These are phyloP conservation scores for Pyrrhia umbra DNA, from an alignment of 2,888 invertebrate genomes.

Conservation along the genomic window DNA sequence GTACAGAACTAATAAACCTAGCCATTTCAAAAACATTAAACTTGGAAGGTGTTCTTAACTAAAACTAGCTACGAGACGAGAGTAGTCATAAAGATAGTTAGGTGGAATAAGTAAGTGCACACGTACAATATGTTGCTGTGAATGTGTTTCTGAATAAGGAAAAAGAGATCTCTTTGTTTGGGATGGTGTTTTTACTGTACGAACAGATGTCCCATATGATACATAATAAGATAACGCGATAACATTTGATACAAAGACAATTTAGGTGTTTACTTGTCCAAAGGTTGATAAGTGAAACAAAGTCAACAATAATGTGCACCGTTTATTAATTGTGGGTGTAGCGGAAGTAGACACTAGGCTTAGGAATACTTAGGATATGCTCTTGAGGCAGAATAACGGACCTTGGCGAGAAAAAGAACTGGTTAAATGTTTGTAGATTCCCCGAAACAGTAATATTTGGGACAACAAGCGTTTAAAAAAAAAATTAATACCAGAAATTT, in stretches of 20 bases:
- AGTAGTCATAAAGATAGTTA: slow-evolving; percentile 13
- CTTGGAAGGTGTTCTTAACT: neutral
- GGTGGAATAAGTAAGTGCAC: slow-evolving; percentile 14
- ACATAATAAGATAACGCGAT: slow-evolving; percentile 31
- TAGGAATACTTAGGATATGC: neutral
- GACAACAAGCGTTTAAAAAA: no score
- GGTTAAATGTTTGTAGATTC: neutral
- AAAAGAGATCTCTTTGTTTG: slow-evolving; percentile 34
- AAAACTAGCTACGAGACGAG: neutral
- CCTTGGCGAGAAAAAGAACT: neutral
- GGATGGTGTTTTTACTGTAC: slow-evolving; percentile 4
- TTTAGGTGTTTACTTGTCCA: slow-evolving; percentile 18
- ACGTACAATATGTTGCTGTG: slow-evolving; percentile 5
- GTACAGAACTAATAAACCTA: slow-evolving; percentile 34
- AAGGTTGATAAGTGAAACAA: neutral
- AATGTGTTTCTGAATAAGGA: slow-evolving; percentile 10
- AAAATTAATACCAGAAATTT: no score
- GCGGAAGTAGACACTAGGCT: slow-evolving; percentile 11
- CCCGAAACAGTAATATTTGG: neutral
- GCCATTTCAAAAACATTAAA: slow-evolving; percentile 27
- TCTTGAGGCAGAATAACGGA: neutral
- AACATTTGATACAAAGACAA: slow-evolving; percentile 6
- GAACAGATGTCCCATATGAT: slow-evolving; percentile 11
- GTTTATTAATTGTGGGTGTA: slow-evolving; percentile 9
- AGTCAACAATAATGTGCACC: slow-evolving; percentile 1